Percentiles rank a stretch among this genome's conserved stretches.
phyloP scores from a whole-genome alignment of 2,113 vertebrate species.

The Salvelinus fontinalis region DNA sequence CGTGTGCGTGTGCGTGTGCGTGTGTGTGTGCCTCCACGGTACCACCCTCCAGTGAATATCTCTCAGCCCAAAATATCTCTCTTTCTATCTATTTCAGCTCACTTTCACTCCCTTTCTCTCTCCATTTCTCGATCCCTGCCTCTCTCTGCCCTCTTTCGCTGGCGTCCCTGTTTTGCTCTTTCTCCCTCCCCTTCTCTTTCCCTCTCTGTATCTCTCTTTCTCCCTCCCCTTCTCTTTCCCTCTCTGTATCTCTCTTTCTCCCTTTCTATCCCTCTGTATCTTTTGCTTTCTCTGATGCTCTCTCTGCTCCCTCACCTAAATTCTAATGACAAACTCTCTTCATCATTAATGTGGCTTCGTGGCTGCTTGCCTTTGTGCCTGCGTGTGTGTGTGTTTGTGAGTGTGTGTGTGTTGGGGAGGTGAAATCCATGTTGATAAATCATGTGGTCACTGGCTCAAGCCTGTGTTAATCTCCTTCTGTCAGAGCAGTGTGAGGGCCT shows the following conservation, averaged over 20 bases:
- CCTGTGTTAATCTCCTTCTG: slow-evolving; percentile 72
- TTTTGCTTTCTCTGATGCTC: not conserved
- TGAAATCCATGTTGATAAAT: slow-evolving; percentile 76
- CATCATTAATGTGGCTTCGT: too few species aligned
- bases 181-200: too few species aligned
- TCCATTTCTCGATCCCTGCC: slow-evolving; percentile 31
- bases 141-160: too few species aligned
- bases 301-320: too few species aligned
- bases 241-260: too few species aligned
- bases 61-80: not conserved
- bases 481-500: slow-evolving; percentile 65
- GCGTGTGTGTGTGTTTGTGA: slow-evolving; percentile 20
- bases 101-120: slow-evolving; percentile 25
- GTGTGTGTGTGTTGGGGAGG: slow-evolving; percentile 32
- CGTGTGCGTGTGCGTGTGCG: too few species aligned
- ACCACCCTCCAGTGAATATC: not conserved
- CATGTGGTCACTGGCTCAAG: slow-evolving; percentile 67
- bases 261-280: too few species aligned
- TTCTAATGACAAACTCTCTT: too few species aligned
- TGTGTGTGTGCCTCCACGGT: too few species aligned
- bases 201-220: too few species aligned
- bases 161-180: too few species aligned
- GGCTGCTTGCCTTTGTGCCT: slow-evolving; percentile 14
- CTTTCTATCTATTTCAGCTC: not conserved
- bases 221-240: too few species aligned